Evolutionary conservation across 64 coral and sea anemone species (phyloP).

Genomic region (Porites australiensis): DNA sequence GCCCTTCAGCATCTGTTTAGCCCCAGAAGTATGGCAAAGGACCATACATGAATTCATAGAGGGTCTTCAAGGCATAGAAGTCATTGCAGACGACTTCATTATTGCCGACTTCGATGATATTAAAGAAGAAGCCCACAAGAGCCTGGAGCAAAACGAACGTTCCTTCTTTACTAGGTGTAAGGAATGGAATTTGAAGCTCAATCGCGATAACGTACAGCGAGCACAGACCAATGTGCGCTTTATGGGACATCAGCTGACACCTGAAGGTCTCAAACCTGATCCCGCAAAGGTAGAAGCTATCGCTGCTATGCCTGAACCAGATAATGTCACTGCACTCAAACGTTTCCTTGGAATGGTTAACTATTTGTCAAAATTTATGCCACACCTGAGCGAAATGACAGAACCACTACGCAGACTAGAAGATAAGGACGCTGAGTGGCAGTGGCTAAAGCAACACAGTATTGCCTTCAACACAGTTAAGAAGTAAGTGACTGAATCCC

Average conservation of each 20-base stretch:
- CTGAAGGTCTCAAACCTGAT: background rate
- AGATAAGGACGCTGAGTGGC: too few species aligned
- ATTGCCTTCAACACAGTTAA: background rate
- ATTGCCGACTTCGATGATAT: too few species aligned
- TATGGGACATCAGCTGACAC: background rate
- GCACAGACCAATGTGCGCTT: background rate
- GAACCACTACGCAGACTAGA: too few species aligned
- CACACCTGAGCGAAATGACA: background rate
- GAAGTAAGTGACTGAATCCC: conserved; percentile 11
- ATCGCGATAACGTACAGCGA: too few species aligned
- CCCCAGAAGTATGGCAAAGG: conserved; percentile 20
- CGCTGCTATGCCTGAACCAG: too few species aligned
- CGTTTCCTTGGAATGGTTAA: conserved; percentile 16
- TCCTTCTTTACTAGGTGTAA: too few species aligned
- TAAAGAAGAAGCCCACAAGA: too few species aligned
- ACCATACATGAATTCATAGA: background rate
- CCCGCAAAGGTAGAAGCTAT: too few species aligned
- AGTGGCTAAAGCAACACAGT: background rate
- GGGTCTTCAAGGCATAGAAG: too few species aligned
- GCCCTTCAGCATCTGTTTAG: background rate
- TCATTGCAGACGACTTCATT: too few species aligned
- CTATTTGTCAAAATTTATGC: background rate
- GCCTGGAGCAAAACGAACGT: too few species aligned
- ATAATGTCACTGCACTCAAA: background rate
- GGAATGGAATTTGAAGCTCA: too few species aligned